phyloP scores from a whole-genome alignment of 2,888 invertebrate genomes.

The Lingula anatina region DNA sequence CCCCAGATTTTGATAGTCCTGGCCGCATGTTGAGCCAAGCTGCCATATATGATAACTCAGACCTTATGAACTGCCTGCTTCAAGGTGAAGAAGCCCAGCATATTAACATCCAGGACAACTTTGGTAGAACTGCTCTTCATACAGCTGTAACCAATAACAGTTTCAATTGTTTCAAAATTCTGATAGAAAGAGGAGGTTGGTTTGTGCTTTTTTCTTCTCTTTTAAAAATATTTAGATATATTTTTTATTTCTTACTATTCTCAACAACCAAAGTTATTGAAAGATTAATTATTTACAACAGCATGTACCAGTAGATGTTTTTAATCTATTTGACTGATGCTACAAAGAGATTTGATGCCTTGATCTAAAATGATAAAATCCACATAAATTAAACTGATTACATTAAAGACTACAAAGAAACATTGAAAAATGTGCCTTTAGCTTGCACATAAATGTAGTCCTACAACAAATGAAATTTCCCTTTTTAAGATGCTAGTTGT shows the following conservation, averaged over 20 bases:
- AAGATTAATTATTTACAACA: background rate
- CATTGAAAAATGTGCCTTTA: no score
- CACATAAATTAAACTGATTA: no score
- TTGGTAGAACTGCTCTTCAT: slow-evolving; percentile 42
- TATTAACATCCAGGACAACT: slow-evolving; percentile 35
- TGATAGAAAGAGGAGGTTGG: slow-evolving; percentile 41
- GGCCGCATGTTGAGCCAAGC: slow-evolving; percentile 42
- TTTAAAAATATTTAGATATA: no score
- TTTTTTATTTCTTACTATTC: background rate
- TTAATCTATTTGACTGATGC: no score
- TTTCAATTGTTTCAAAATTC: slow-evolving; percentile 30
- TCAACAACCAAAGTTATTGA: background rate
- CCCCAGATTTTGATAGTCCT: slow-evolving; percentile 27
- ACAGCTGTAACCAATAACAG: slow-evolving; percentile 47
- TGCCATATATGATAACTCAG: slow-evolving; percentile 40
- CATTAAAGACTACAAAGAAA: no score
- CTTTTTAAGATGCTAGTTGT: no score
- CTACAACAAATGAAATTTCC: no score
- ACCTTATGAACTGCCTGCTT: slow-evolving; percentile 36
- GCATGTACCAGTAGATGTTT: background rate
- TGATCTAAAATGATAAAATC: no score
- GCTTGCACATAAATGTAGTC: no score
- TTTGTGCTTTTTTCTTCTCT: no score
- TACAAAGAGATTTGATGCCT: no score
- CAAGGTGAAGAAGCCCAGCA: slow-evolving; percentile 31